These are phyloP conservation scores for Dascyllus trimaculatus DNA, from an alignment of 2,113 vertebrate species.

Conservation along the genomic window DNA sequence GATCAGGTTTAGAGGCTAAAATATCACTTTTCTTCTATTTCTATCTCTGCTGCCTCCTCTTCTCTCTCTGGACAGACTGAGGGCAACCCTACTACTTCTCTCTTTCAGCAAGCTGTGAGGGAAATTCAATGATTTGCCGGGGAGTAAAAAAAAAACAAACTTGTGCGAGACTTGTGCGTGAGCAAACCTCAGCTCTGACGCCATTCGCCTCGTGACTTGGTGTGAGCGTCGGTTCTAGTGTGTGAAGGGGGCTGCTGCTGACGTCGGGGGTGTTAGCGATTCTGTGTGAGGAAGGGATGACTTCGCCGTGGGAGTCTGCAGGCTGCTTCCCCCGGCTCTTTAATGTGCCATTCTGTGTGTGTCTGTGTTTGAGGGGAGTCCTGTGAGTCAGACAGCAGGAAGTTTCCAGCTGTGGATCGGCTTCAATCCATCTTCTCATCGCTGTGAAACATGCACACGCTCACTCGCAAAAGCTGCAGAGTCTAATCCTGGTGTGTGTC, in stretches of 20 bases:
- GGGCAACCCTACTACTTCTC: conserved; percentile 68
- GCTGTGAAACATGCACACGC: conserved; percentile 6
- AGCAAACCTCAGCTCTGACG: conserved; percentile 71
- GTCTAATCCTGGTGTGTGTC: background rate
- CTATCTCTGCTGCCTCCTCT: background rate
- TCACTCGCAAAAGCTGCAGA: background rate
- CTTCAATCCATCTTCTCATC: conserved; percentile 33
- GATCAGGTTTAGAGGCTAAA: background rate
- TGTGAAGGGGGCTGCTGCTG: conserved; percentile 49
- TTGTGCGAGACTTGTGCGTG: conserved; percentile 18
- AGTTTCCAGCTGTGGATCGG: conserved; percentile 20
- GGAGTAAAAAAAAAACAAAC: conserved; percentile 12
- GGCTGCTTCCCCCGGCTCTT: conserved; percentile 39
- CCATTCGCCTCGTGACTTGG: conserved; percentile 61
- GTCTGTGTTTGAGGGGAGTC: conserved; percentile 36
- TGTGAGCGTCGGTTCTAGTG: conserved; percentile 3
- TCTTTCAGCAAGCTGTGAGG: conserved; percentile 39
- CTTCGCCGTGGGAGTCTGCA: conserved; percentile 47
- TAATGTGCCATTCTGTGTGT: conserved; percentile 27
- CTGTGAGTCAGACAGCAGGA: conserved; percentile 45
- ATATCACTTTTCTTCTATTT: background rate
- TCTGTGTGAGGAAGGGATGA: conserved; percentile 74
- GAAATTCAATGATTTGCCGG: conserved; percentile 61
- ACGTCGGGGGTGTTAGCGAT: conserved; percentile 72
- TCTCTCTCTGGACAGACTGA: conserved; percentile 72